Conservation (phyloP, 2,888 invertebrate species). For the Gonocerus acuteangulatus region DNA sequence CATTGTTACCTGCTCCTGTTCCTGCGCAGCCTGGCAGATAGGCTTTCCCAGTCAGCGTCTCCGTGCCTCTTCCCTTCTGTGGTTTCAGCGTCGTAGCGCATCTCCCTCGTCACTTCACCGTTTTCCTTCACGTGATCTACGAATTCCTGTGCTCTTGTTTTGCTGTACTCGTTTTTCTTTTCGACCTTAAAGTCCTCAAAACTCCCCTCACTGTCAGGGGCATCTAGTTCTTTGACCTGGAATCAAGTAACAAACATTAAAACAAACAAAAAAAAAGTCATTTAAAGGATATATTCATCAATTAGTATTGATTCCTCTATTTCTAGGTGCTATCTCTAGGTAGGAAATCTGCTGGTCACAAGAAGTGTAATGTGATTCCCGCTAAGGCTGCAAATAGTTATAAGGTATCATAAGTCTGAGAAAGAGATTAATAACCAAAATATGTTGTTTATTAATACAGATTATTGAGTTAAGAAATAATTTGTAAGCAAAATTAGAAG, state of each 20-base stretch:
- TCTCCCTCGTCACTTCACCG: conserved; percentile 68
- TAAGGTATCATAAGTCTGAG: no score
- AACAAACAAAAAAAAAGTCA: background rate
- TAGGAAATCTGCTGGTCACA: no score
- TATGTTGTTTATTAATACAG: no score
- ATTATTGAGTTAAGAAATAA: no score
- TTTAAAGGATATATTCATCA: no score
- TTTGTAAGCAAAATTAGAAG: no score
- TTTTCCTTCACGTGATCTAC: conserved; percentile 79
- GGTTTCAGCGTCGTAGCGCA: conserved; percentile 49
- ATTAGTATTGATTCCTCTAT: no score
- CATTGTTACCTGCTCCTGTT: conserved; percentile 28
- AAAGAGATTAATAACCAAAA: no score
- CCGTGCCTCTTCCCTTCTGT: conserved; percentile 70
- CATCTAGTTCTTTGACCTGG: conserved; percentile 65
- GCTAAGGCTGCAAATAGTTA: no score
- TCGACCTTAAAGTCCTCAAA: conserved; percentile 48
- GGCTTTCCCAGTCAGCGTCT: conserved; percentile 68
- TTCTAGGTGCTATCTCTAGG: no score
- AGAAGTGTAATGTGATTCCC: no score
- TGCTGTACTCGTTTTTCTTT: conserved; percentile 57
- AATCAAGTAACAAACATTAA: background rate
- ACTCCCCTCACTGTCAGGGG: conserved; percentile 52
- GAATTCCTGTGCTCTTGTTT: conserved; percentile 71
- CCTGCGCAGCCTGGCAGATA: conserved; percentile 64